Conservation (phyloP, 1,140 invertebrate species). For the Trachymyrmex septentrionalis region DNA sequence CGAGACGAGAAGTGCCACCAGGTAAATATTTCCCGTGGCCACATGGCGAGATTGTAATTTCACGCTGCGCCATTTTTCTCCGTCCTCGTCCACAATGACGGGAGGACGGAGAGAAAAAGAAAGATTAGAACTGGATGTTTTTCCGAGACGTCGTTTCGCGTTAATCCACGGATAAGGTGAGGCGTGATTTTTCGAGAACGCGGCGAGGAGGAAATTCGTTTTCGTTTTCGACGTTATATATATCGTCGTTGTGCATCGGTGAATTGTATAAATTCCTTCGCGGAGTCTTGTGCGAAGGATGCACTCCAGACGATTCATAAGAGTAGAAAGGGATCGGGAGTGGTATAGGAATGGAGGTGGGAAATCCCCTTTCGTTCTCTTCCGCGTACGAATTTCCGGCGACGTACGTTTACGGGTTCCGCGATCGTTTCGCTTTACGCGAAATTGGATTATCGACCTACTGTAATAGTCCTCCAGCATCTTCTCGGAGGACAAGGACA, state of each 20-base stretch:
- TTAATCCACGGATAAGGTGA: neutral
- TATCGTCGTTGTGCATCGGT: neutral
- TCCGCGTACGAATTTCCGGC: conserved; percentile 60
- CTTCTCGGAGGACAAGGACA: conserved; percentile 41
- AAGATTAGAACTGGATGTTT: neutral
- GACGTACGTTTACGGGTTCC: conserved; percentile 52
- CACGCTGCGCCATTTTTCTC: conserved; percentile 51
- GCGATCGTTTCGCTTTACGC: conserved; percentile 60
- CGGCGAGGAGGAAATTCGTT: neutral
- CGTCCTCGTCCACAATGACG: neutral
- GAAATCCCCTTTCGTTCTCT: conserved; percentile 49
- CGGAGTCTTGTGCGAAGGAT: neutral
- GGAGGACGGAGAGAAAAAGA: neutral
- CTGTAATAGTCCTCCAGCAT: conserved; percentile 51
- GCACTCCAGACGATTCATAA: conserved; percentile 25
- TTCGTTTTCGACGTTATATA: neutral
- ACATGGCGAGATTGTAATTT: conserved; percentile 63
- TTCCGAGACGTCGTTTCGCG: neutral
- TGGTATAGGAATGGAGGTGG: neutral
- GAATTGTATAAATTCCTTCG: neutral
- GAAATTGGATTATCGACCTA: conserved; percentile 69
- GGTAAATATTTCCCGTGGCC: conserved; percentile 80
- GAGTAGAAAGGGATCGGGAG: neutral
- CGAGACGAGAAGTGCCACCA: conserved; percentile 68
- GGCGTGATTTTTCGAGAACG: neutral